Evolutionary conservation across 1,140 invertebrate species (phyloP).

Genomic region (Psix sp.): DNA sequence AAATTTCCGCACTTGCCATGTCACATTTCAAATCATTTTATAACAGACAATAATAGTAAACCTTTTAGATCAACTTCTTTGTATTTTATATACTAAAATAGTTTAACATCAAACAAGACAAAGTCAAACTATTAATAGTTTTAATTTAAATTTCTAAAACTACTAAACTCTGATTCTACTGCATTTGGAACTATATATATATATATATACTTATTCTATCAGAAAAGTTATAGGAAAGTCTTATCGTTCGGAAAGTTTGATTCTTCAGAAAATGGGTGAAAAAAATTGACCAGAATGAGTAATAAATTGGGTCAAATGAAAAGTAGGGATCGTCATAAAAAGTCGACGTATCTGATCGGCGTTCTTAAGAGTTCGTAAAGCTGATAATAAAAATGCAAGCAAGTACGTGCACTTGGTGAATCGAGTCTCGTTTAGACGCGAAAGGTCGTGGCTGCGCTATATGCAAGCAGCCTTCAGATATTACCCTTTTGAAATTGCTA

Average conservation of each 20-base stretch:
- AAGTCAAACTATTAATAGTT: too few relatives aligned
- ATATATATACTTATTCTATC: too few relatives aligned
- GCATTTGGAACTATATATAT: too few relatives aligned
- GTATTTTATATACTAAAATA: too few relatives aligned
- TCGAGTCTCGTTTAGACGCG: slow-evolving; percentile 34
- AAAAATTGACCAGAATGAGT: too few relatives aligned
- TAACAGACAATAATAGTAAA: too few relatives aligned
- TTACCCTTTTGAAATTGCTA: slow-evolving; percentile 59
- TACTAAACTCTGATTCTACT: too few relatives aligned
- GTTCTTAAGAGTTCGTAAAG: slow-evolving; percentile 56
- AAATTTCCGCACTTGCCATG: slow-evolving; percentile 38
- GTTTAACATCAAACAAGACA: too few relatives aligned
- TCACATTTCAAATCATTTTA: slow-evolving; percentile 38
- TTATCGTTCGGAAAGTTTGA: too few relatives aligned
- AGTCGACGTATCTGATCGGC: slow-evolving; percentile 41
- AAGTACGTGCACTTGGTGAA: slow-evolving; percentile 36
- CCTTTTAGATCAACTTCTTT: background rate
- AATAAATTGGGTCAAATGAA: slow-evolving; percentile 15
- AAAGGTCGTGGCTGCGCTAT: slow-evolving; percentile 21
- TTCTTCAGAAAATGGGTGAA: background rate
- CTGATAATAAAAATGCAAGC: slow-evolving; percentile 52
- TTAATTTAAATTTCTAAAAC: too few relatives aligned
- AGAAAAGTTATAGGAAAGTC: too few relatives aligned
- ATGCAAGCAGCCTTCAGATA: slow-evolving; percentile 50
- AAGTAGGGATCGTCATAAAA: slow-evolving; percentile 31